Conservation (phyloP, 2,113 vertebrate species). For the Centropus unirufus region DNA sequence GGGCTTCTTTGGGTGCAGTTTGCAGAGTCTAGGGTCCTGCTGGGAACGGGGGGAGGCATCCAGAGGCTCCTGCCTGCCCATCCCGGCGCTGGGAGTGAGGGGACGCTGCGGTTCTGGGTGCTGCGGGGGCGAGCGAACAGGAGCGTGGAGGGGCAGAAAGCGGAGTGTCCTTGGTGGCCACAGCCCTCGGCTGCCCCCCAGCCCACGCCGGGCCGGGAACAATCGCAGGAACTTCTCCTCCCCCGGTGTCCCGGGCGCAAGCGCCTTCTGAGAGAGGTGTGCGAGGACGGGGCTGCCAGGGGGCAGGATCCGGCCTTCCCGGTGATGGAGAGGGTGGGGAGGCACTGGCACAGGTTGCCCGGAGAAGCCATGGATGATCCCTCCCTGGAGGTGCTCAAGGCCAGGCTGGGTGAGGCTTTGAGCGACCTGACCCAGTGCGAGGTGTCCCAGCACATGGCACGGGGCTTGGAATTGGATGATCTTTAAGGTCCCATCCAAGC, state of each 20-base stretch:
- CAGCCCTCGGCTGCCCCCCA: not conserved
- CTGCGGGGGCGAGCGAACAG: not conserved
- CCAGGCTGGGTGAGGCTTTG: too few relatives aligned
- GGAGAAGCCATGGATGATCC: too few relatives aligned
- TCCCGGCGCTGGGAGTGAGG: not conserved
- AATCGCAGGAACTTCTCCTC: constrained; percentile 38
- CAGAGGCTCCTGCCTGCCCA: not conserved
- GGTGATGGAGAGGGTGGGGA: not conserved
- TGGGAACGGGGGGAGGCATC: not conserved
- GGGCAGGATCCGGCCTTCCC: not conserved
- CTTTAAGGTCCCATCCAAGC: too few relatives aligned
- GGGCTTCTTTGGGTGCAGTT: not conserved
- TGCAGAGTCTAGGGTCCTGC: not conserved
- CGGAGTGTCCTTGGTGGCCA: not conserved
- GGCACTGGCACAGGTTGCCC: too few relatives aligned
- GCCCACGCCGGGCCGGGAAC: not conserved
- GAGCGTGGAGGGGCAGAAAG: not conserved
- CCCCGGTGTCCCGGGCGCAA: not conserved
- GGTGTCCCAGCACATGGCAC: too few relatives aligned
- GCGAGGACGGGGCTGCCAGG: not conserved
- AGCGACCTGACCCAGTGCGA: too few relatives aligned
- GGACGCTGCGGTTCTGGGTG: not conserved
- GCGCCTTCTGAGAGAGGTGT: not conserved
- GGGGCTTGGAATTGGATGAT: too few relatives aligned
- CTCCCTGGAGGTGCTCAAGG: too few relatives aligned